Conservation (phyloP, 2,113 vertebrate genomes). For the Chaetorhynchus papuensis region DNA sequence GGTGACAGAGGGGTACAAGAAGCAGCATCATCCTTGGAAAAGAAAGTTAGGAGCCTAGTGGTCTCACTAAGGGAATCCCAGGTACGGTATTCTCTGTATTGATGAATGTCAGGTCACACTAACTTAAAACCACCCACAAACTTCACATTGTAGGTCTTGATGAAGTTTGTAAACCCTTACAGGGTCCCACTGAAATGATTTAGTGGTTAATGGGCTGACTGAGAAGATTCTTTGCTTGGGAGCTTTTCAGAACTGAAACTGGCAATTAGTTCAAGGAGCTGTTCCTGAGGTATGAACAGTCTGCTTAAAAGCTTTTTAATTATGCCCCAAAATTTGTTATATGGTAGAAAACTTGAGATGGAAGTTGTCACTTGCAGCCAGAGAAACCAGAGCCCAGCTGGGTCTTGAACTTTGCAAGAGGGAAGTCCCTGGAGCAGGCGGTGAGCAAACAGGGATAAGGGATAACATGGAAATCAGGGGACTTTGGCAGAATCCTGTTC, state of each 20-base stretch:
- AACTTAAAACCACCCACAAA: background rate
- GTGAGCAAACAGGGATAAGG: background rate
- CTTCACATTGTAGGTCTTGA: background rate
- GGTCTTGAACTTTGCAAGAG: background rate
- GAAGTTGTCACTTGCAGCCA: background rate
- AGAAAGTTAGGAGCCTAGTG: background rate
- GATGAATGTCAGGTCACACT: background rate
- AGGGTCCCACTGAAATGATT: background rate
- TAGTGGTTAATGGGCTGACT: background rate
- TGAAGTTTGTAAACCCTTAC: background rate
- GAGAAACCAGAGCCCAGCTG: background rate
- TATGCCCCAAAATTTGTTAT: background rate
- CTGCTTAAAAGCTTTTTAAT: background rate
- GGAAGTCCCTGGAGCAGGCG: background rate
- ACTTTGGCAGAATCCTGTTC: background rate
- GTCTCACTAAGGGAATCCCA: background rate
- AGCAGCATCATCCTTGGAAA: background rate
- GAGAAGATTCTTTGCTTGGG: accelerated
- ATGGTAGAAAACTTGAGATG: background rate
- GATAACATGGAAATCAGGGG: background rate
- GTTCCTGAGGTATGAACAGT: background rate
- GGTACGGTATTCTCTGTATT: background rate
- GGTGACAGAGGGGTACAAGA: background rate
- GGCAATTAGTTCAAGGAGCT: accelerated
- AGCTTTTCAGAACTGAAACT: background rate